phyloP scores from a whole-genome alignment of 2,113 vertebrate species.

The Ibidorhyncha struthersii region DNA sequence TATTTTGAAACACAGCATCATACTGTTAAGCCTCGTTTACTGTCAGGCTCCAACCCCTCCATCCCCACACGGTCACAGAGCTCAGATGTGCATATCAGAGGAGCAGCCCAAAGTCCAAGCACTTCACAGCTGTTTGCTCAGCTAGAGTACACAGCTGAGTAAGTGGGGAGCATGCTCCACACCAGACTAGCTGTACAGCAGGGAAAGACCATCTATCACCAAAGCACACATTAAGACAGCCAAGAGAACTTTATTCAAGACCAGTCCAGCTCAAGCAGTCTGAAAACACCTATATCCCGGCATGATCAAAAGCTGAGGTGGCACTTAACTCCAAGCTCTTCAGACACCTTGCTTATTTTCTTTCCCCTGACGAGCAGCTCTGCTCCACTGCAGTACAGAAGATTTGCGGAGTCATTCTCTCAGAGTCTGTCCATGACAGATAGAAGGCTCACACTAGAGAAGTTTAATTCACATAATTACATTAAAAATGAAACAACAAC shows the following conservation, averaged over 20 bases:
- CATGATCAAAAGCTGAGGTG: not conserved
- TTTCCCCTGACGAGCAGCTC: not conserved
- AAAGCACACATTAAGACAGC: not conserved
- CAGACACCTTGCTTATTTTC: not conserved
- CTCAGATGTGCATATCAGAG: not conserved
- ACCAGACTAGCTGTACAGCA: not conserved
- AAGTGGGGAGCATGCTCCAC: not conserved
- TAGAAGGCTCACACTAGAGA: not conserved
- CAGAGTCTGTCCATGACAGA: not conserved
- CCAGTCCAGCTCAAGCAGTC: not conserved
- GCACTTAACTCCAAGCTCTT: not conserved
- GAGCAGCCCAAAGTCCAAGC: not conserved
- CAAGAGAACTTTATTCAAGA: not conserved
- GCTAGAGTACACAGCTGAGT: not conserved
- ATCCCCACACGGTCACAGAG: not conserved
- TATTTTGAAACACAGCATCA: not conserved
- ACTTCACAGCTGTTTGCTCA: not conserved
- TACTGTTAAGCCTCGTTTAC: not conserved
- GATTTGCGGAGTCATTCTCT: constrained; percentile 30
- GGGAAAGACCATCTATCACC: not conserved
- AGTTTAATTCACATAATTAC: not conserved
- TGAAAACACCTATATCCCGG: not conserved
- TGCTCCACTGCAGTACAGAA: not conserved
- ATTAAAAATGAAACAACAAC: not conserved
- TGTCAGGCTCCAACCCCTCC: not conserved